A percentile compares a stretch with the other conserved stretches of the same genome.
phyloP scores from a whole-genome alignment of 2,113 vertebrate genomes.

The Xerus inauris region DNA sequence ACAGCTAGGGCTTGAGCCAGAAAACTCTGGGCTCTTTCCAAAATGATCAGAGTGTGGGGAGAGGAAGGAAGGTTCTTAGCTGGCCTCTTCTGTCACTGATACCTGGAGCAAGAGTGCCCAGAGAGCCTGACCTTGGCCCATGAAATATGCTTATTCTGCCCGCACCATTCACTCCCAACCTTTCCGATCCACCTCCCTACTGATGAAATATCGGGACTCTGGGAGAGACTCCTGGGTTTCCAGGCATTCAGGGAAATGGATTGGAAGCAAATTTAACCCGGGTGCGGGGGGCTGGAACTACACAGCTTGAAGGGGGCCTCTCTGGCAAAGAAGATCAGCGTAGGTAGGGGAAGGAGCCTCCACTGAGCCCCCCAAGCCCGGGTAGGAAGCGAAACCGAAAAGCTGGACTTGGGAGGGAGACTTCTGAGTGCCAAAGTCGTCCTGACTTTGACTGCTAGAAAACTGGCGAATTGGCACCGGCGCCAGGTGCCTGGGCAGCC shows the following conservation, averaged over 20 bases:
- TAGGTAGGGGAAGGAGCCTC: neutral
- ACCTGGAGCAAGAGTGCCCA: neutral
- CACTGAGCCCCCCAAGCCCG: neutral
- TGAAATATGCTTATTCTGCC: neutral
- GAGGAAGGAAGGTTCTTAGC: neutral
- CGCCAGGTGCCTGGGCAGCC: neutral
- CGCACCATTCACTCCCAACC: neutral
- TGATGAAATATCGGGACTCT: neutral
- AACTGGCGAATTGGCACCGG: neutral
- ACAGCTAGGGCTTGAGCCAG: neutral
- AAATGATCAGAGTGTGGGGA: neutral
- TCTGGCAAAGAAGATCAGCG: fast-evolving
- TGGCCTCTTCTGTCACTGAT: neutral
- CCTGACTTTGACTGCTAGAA: neutral
- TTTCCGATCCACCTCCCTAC: neutral
- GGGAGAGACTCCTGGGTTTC: neutral
- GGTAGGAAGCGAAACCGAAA: neutral
- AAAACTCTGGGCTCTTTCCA: neutral
- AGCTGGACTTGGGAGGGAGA: no score
- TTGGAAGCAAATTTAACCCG: neutral
- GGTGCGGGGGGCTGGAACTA: no score
- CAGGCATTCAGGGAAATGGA: neutral
- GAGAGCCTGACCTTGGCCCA: conserved; percentile 51
- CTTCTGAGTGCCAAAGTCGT: neutral
- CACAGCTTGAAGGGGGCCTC: fast-evolving